phyloP scores from a whole-genome alignment of 2,113 vertebrate species.

The Hypanus sabinus region DNA sequence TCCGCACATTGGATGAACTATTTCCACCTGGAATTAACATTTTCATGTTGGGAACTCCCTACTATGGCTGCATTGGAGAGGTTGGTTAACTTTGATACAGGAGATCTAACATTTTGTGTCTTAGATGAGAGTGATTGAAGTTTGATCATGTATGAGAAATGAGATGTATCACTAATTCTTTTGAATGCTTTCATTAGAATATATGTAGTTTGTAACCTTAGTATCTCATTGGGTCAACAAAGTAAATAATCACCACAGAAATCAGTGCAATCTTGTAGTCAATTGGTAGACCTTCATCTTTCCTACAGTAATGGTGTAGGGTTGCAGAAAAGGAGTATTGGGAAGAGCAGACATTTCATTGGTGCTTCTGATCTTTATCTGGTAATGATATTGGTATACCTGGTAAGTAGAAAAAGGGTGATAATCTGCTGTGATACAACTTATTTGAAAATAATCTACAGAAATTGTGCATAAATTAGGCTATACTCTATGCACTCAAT shows the following conservation, averaged over 20 bases:
- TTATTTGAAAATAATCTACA: not conserved
- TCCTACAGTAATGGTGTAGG: not conserved
- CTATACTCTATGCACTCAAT: not conserved
- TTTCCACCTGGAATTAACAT: slow-evolving; percentile 73
- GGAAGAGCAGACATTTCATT: not conserved
- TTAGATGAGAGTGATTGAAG: not conserved
- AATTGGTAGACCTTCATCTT: not conserved
- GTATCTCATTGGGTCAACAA: not conserved
- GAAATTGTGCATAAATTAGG: not conserved
- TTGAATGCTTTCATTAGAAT: not conserved
- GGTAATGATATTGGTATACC: not conserved
- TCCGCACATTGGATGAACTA: slow-evolving; percentile 81
- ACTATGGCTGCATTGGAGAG: slow-evolving; percentile 90
- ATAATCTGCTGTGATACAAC: not conserved
- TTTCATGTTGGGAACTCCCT: slow-evolving; percentile 92
- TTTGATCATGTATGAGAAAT: not conserved
- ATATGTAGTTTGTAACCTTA: not conserved
- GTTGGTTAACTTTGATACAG: slow-evolving; percentile 54
- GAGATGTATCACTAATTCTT: not conserved
- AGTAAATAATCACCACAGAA: not conserved
- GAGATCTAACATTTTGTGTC: not conserved
- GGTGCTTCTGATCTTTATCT: not conserved
- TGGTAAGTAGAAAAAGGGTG: not conserved
- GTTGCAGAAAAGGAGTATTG: not conserved
- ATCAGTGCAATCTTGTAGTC: not conserved